Conservation (phyloP, 2,797 vertebrate genomes). For the Pygocentrus nattereri region DNA sequence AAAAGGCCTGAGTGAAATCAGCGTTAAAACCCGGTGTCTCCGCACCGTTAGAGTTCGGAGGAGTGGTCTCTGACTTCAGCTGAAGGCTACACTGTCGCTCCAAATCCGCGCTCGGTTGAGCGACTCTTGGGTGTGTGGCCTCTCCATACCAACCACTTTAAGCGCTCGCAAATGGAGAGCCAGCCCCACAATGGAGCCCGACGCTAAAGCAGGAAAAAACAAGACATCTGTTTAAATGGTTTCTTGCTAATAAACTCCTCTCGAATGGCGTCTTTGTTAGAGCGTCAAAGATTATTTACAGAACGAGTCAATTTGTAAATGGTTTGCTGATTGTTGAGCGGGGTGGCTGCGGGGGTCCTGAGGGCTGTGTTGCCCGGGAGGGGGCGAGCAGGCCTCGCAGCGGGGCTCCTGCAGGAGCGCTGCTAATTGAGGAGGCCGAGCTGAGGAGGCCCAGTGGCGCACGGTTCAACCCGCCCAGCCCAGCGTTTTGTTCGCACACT, state of each 20-base stretch:
- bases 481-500: slow-evolving; percentile 57
- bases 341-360: slow-evolving; percentile 72
- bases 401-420: slow-evolving; percentile 59
- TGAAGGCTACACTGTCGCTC: slow-evolving; percentile 52
- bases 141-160: slow-evolving; percentile 67
- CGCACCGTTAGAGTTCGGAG: not conserved
- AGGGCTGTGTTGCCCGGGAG: slow-evolving; percentile 57
- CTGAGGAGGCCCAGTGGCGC: slow-evolving; percentile 51
- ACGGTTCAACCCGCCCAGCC: slow-evolving; percentile 53
- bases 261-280: slow-evolving; percentile 75
- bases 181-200: slow-evolving; percentile 72
- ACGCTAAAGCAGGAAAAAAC: slow-evolving; percentile 78
- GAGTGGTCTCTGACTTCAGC: not conserved
- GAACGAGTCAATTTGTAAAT: slow-evolving; percentile 74
- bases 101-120: slow-evolving; percentile 49
- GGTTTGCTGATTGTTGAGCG: slow-evolving; percentile 70
- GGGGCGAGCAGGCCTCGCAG: slow-evolving; percentile 60
- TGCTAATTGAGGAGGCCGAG: slow-evolving; percentile 67
- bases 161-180: slow-evolving; percentile 63
- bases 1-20: not conserved
- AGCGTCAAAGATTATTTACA: slow-evolving; percentile 81
- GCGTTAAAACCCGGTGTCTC: not conserved
- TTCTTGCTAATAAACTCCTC: slow-evolving; percentile 78
- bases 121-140: slow-evolving; percentile 56
- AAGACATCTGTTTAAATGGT: slow-evolving; percentile 78